Evolutionary conservation across 1,140 invertebrate species (phyloP).

Genomic region (Saccostrea echinata): DNA sequence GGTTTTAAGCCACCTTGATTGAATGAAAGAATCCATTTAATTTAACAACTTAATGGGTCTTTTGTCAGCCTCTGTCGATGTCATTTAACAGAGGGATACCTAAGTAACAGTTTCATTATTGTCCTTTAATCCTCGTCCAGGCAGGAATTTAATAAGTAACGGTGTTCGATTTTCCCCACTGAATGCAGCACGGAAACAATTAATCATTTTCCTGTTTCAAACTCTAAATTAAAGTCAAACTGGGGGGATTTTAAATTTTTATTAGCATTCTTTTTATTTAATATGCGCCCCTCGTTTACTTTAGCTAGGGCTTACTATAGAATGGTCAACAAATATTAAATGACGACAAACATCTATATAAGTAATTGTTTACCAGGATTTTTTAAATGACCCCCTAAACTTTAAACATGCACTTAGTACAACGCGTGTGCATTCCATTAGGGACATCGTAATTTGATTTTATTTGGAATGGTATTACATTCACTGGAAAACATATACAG

Average conservation of each 20-base stretch:
- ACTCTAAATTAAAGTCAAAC: not conserved
- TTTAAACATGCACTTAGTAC: not conserved
- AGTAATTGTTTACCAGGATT: not conserved
- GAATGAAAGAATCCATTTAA: conserved; percentile 25
- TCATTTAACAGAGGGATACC: not conserved
- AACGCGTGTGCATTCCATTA: conserved; percentile 1
- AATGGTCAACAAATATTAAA: not conserved
- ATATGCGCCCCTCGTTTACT: not conserved
- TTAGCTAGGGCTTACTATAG: not conserved
- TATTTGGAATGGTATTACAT: not conserved
- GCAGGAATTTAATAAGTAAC: conserved; percentile 30
- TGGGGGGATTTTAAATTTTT: conserved; percentile 27
- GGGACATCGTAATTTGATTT: not conserved
- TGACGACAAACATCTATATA: not conserved
- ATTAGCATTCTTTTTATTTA: conserved; percentile 18
- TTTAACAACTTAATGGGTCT: conserved; percentile 24
- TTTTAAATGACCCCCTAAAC: not conserved
- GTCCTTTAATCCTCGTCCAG: not conserved
- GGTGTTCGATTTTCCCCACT: not conserved
- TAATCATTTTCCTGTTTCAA: not conserved
- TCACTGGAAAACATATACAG: not conserved
- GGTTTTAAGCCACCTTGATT: not conserved
- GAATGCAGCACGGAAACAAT: not conserved
- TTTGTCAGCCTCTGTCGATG: conserved; percentile 16
- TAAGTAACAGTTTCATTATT: not conserved